Base-by-base conservation (phyloP, 2,888 invertebrate genomes). In the Taenaris catops region DNA sequence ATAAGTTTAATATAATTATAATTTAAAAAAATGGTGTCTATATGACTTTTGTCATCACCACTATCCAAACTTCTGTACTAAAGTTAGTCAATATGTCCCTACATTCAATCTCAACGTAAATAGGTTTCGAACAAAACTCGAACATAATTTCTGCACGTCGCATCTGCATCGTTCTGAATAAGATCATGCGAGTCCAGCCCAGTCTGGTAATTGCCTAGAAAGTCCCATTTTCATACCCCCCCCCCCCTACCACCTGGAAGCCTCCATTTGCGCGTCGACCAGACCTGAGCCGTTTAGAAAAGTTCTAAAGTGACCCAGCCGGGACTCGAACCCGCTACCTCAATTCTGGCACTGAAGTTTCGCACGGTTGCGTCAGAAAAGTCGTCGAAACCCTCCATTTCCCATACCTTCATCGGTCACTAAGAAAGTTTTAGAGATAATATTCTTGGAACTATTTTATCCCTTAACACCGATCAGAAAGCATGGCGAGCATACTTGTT, bases 161-260 rank as follows among this genome's bases (percentile, higher is more conserved):
- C 29, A 32, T 34, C 38, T 40, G 29, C 33, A 41, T 31, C 36
- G 42, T 45, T 44, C 43, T 46, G 47, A 52, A 51, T 51, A 50
- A 53, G 53, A 49, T 53, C 47, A 44, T 49, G 51, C 58, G 32
- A 48, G 49, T 48, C 48, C 58, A 57, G 56, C 45, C 57, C 47
- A 56, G 60, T 59, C 57, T 70, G 70, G 76, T 79, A 79, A 79
- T 79, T 80, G 76, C 73, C 73, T 73, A 68, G 76, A 68, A 75
- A 67, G 71, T 71, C 72, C 70, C 60, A 64, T 68, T 70, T 63
- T 33, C 33, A 20, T 49, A 47, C 41, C 40, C 31, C 36, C 55
- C 44, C 21, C 31, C 36, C 55, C 44, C 21, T 37, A 53, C 44
- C 47, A 38, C 40, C 41, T 37, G 37, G 24, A 21, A 18, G 28